Percentiles rank a stretch among this genome's conserved stretches.
phyloP scores from a whole-genome alignment of 2,888 invertebrate species.

The Caenorhabditis angaria region DNA sequence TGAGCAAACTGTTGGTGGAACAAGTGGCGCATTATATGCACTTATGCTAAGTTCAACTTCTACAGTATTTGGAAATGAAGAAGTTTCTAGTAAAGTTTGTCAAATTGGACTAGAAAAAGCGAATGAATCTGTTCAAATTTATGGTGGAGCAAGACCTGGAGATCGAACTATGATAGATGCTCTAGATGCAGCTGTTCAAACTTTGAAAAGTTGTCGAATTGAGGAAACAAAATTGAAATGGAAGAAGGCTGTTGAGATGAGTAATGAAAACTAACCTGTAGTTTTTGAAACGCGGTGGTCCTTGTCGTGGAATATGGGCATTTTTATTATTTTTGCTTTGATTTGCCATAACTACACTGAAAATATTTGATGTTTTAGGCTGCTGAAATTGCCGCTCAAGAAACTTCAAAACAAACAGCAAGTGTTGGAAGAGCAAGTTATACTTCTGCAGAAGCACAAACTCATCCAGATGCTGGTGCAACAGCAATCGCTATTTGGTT shows the following conservation, averaged over 20 bases:
- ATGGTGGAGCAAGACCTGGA: constrained; percentile 81
- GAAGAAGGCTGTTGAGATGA: background rate
- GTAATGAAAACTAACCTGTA: background rate
- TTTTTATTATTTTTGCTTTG: no score
- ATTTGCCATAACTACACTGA: background rate
- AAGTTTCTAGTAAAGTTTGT: constrained; percentile 4
- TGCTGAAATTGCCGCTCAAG: constrained; percentile 52
- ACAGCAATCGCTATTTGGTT: constrained; percentile 61
- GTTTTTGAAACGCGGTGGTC: background rate
- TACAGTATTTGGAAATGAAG: constrained; percentile 23
- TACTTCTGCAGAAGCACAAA: constrained; percentile 56
- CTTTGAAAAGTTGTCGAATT: background rate
- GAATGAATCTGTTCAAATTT: constrained; percentile 73
- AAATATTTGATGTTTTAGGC: constrained; percentile 17
- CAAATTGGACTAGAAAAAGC: constrained; percentile 43
- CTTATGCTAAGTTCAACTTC: constrained; percentile 57
- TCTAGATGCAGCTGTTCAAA: constrained; percentile 30
- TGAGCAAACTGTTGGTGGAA: constrained; percentile 64
- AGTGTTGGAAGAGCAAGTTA: constrained; percentile 63
- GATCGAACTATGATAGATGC: constrained; percentile 81
- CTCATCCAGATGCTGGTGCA: constrained; percentile 63
- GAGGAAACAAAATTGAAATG: background rate
- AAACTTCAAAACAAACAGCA: constrained; percentile 58
- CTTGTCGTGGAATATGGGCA: no score
- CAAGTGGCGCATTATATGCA: constrained; percentile 67